Conservation (phyloP, 2,888 invertebrate species). For the Ochropacha duplaris region DNA sequence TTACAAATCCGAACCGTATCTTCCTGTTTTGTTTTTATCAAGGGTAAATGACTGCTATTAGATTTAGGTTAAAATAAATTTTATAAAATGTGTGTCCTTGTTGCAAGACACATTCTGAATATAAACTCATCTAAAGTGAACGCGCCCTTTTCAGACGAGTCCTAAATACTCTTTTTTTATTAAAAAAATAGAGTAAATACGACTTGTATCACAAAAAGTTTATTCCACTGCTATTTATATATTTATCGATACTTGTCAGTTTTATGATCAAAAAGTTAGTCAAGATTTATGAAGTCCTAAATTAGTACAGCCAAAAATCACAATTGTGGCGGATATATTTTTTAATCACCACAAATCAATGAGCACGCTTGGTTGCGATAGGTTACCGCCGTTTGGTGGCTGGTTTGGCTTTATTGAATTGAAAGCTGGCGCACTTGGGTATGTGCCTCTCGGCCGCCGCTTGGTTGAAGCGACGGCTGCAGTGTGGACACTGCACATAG, state of each 20-base stretch:
- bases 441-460: constrained; percentile 94
- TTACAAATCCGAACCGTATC: too few relatives aligned
- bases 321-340: constrained; percentile 13
- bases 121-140: constrained; percentile 38
- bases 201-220: constrained; percentile 41
- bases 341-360: constrained; percentile 5
- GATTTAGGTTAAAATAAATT: background rate
- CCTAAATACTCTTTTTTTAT: constrained; percentile 55
- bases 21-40: too few relatives aligned
- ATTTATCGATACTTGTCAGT: background rate
- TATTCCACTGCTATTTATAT: background rate
- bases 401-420: constrained; percentile 89
- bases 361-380: background rate
- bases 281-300: constrained; percentile 16
- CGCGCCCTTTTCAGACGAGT: constrained; percentile 19
- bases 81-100: too few relatives aligned
- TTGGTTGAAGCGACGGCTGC: constrained; percentile 92
- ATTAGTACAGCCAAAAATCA: constrained; percentile 41
- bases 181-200: constrained; percentile 57
- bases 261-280: background rate
- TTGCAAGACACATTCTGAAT: constrained; percentile 44
- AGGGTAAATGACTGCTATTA: too few relatives aligned
- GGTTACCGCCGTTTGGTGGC: constrained; percentile 61
- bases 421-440: constrained; percentile 93
- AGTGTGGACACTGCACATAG: constrained; percentile 95